Evolutionary conservation across 1,140 invertebrate genomes (phyloP).

Genomic region (Halictus rubicundus): DNA sequence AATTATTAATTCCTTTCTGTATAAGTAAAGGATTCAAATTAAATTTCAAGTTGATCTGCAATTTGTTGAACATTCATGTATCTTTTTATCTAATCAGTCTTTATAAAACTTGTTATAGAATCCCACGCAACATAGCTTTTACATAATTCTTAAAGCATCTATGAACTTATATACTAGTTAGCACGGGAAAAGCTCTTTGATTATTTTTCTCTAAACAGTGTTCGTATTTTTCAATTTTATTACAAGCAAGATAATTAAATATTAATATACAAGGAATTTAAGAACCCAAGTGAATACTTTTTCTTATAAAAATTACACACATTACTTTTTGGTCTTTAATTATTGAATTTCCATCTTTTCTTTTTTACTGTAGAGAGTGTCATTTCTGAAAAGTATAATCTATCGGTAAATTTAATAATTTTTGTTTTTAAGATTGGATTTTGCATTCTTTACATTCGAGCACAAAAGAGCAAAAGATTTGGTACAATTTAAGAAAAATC

Average conservation of each 20-base stretch:
- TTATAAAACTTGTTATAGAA: conserved; percentile 45
- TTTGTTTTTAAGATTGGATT: conserved; percentile 3
- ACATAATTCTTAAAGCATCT: conserved; percentile 43
- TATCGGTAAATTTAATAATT: conserved; percentile 10
- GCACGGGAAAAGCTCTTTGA: conserved; percentile 40
- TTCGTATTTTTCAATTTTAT: conserved; percentile 37
- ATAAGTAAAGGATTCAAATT: conserved; percentile 28
- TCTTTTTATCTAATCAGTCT: conserved; percentile 47
- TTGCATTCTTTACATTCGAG: conserved; percentile 1
- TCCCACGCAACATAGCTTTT: conserved; percentile 31
- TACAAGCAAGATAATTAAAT: conserved; percentile 34
- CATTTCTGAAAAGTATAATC: not conserved
- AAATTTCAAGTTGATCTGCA: conserved; percentile 19
- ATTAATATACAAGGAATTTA: conserved; percentile 35
- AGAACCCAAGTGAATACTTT: conserved; percentile 20
- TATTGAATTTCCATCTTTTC: not conserved
- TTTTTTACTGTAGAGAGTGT: not conserved
- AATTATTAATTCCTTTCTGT: not conserved
- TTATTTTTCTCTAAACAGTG: conserved; percentile 15
- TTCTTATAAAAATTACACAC: conserved; percentile 15
- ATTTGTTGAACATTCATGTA: conserved; percentile 32
- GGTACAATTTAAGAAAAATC: not conserved
- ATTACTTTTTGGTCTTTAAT: conserved; percentile 8
- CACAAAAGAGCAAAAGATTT: conserved; percentile 18
- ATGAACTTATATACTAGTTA: conserved; percentile 45